A percentile compares a stretch with the other conserved stretches of the same genome.
Conservation (phyloP, 2,113 vertebrate genomes). For the Crotalus horridus region DNA sequence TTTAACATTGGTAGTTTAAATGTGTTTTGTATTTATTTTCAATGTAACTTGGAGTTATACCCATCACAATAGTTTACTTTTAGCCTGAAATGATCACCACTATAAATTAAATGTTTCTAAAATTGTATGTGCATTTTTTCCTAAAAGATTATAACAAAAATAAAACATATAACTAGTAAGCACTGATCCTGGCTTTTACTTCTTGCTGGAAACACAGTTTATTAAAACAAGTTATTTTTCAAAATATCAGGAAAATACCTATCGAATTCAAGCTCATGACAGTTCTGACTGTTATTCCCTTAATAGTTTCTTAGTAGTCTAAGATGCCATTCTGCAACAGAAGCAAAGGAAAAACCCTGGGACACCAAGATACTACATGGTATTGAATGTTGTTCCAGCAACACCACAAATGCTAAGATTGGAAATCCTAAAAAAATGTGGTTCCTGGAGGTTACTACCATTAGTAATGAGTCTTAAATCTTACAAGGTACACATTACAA, state of each 20-base stretch:
- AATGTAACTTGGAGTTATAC: slow-evolving; percentile 43
- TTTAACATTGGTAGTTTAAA: slow-evolving; percentile 45
- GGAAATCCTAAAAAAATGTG: no score
- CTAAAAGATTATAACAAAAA: background rate
- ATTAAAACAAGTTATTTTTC: background rate
- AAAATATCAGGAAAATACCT: background rate
- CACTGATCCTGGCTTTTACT: background rate
- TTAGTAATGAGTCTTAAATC: background rate
- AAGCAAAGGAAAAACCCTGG: background rate
- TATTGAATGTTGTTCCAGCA: background rate
- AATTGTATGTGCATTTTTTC: slow-evolving; percentile 37
- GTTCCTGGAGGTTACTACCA: background rate
- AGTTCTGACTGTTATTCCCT: background rate
- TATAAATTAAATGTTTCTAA: slow-evolving; percentile 25
- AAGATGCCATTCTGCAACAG: background rate
- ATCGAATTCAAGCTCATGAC: background rate
- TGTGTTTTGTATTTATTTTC: slow-evolving; percentile 50
- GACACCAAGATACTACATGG: background rate
- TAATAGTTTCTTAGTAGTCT: background rate
- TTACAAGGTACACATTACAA: background rate
- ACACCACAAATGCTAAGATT: background rate
- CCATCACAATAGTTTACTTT: slow-evolving; percentile 52
- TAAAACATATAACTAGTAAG: background rate
- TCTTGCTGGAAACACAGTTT: background rate
- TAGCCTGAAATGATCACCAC: slow-evolving; percentile 28